Percentiles rank a stretch among this genome's conserved stretches.
Evolutionary conservation across 2,888 invertebrate genomes (phyloP).

Genomic region (Tetrapedia diversipes): DNA sequence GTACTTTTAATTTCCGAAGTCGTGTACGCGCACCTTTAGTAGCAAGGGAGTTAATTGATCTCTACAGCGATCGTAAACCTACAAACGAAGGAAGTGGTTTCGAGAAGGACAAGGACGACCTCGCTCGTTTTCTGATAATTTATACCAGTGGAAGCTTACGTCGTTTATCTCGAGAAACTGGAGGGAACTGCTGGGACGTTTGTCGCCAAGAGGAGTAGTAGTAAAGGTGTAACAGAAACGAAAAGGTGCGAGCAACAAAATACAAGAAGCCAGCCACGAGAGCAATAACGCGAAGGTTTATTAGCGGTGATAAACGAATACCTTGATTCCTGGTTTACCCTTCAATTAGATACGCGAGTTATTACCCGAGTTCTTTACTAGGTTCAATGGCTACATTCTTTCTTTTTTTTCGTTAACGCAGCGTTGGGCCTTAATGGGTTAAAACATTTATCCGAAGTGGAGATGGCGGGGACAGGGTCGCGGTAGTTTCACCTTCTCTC

Average conservation of each 20-base stretch:
- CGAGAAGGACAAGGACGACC: background rate
- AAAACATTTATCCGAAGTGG: too few relatives aligned
- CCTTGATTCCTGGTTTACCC: constrained; percentile 35
- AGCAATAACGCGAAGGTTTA: constrained; percentile 61
- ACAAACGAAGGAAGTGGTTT: background rate
- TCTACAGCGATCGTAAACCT: background rate
- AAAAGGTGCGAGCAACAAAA: background rate
- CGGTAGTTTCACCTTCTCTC: constrained; percentile 18
- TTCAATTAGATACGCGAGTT: too few relatives aligned
- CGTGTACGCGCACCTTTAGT: too few relatives aligned
- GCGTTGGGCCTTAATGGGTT: too few relatives aligned
- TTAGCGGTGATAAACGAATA: constrained; percentile 54
- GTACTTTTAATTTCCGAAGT: too few relatives aligned
- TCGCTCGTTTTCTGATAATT: constrained; percentile 17
- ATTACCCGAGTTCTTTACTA: too few relatives aligned
- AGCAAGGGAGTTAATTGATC: constrained; percentile 7
- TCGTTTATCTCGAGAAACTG: constrained; percentile 6
- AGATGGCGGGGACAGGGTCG: constrained; percentile 31
- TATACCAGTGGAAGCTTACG: constrained; percentile 16
- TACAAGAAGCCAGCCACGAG: constrained; percentile 22
- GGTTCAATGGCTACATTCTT: too few relatives aligned
- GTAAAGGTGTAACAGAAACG: background rate
- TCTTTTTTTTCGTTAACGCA: too few relatives aligned
- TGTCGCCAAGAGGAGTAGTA: background rate
- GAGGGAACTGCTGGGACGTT: background rate